A percentile compares a stretch with the other conserved stretches of the same genome.
These are phyloP conservation scores for Brenthis daphne DNA, from an alignment of 2,888 invertebrate species.

Conservation along the genomic window DNA sequence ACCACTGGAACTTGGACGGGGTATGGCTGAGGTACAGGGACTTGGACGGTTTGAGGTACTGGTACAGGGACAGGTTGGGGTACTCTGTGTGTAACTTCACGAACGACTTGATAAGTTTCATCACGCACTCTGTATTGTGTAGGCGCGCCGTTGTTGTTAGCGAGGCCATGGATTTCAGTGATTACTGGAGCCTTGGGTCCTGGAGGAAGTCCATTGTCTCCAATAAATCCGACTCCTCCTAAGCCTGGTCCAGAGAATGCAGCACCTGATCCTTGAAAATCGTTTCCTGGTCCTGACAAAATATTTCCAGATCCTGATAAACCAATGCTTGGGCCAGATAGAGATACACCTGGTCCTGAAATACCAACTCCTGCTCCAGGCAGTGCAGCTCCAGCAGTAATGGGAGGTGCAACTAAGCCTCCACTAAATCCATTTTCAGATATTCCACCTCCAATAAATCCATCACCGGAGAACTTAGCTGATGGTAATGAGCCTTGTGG, in stretches of 20 bases:
- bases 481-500: slow-evolving; percentile 71
- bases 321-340: neutral
- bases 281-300: slow-evolving; percentile 9
- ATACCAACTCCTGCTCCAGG: slow-evolving; percentile 10
- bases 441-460: slow-evolving; percentile 39
- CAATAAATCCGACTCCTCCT: slow-evolving; percentile 34
- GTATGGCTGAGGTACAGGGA: slow-evolving; percentile 83
- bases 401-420: slow-evolving; percentile 7
- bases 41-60: slow-evolving; percentile 76
- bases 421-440: slow-evolving; percentile 22
- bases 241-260: slow-evolving; percentile 31
- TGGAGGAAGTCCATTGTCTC: slow-evolving; percentile 55
- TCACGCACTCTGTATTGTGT: slow-evolving; percentile 69
- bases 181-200: slow-evolving; percentile 70
- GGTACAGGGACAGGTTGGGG: slow-evolving; percentile 81
- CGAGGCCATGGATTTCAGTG: slow-evolving; percentile 67
- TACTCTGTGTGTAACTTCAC: slow-evolving; percentile 78
- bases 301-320: neutral
- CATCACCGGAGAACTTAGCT: slow-evolving; percentile 61
- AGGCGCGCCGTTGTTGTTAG: slow-evolving; percentile 69
- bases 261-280: slow-evolving; percentile 2
- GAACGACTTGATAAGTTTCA: slow-evolving; percentile 67
- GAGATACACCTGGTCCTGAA: slow-evolving; percentile 2
- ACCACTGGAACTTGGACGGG: slow-evolving; percentile 80
- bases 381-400: slow-evolving; percentile 9